A percentile compares a stretch with the other conserved stretches of the same genome.
These are phyloP conservation scores for Euphydryas editha DNA, from an alignment of 2,888 invertebrate genomes.

Conservation along the genomic window DNA sequence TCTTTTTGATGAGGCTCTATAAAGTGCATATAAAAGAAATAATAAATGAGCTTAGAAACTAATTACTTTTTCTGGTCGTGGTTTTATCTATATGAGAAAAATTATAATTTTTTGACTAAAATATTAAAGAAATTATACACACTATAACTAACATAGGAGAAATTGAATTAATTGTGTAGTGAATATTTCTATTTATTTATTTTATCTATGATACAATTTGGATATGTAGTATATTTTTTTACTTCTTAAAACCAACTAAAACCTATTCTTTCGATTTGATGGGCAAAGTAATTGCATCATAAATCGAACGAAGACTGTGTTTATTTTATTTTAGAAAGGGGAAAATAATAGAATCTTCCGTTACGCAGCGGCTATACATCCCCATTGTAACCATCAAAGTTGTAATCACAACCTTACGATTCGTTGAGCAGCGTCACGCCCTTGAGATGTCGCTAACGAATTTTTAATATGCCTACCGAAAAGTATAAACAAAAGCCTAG, in stretches of 20 bases:
- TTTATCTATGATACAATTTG: no score
- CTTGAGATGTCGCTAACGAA: slow-evolving; percentile 64
- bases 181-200: no score
- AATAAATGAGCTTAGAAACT: background rate
- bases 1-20: background rate
- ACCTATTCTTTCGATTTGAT: background rate
- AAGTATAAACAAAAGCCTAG: slow-evolving; percentile 48
- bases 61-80: background rate
- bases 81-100: background rate
- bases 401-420: slow-evolving; percentile 73
- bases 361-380: slow-evolving; percentile 54
- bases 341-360: slow-evolving; percentile 62
- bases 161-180: no score
- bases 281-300: slow-evolving; percentile 59
- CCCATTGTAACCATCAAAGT: slow-evolving; percentile 61
- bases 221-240: no score
- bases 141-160: background rate
- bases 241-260: background rate
- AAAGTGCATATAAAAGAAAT: background rate
- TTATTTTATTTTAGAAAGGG: slow-evolving; percentile 63
- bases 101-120: background rate
- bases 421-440: slow-evolving; percentile 65
- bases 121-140: background rate
- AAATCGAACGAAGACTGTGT: slow-evolving; percentile 40
- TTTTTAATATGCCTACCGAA: slow-evolving; percentile 60